phyloP scores from a whole-genome alignment of 2,888 invertebrate species.

The Tachina fera region DNA sequence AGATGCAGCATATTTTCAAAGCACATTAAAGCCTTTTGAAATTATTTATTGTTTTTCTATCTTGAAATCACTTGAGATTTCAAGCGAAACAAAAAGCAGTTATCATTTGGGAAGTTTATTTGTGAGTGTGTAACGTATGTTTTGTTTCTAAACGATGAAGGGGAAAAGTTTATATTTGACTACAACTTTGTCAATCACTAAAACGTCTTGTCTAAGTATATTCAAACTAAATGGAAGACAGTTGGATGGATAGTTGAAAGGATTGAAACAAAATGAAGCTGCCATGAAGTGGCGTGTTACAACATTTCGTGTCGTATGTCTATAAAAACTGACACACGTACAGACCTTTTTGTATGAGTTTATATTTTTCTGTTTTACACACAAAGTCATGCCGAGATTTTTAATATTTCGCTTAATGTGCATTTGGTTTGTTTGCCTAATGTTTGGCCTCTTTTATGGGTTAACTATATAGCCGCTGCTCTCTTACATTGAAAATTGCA shows the following conservation, averaged over 20 bases:
- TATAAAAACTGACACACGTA: slow-evolving; percentile 8
- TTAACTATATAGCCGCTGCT: slow-evolving; percentile 18
- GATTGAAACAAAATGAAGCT: slow-evolving; percentile 22
- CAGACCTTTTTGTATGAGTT: slow-evolving; percentile 35
- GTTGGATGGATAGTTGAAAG: slow-evolving; percentile 15
- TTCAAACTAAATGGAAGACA: slow-evolving; percentile 28
- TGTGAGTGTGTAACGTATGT: slow-evolving; percentile 15
- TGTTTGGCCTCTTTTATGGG: slow-evolving; percentile 19
- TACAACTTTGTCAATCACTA: slow-evolving; percentile 71
- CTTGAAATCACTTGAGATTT: slow-evolving; percentile 58
- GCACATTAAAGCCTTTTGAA: slow-evolving; percentile 38
- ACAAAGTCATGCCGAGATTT: slow-evolving; percentile 58
- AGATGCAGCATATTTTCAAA: slow-evolving; percentile 22
- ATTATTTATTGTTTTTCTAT: not conserved
- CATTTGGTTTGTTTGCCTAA: slow-evolving; percentile 32
- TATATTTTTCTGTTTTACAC: slow-evolving; percentile 45
- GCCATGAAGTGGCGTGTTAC: slow-evolving; percentile 19
- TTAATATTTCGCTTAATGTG: slow-evolving; percentile 64
- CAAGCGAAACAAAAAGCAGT: slow-evolving; percentile 37
- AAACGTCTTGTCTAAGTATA: slow-evolving; percentile 29
- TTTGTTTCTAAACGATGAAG: slow-evolving; percentile 19
- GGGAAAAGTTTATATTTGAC: slow-evolving; percentile 59
- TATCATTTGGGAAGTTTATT: slow-evolving; percentile 21
- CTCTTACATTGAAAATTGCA: slow-evolving; percentile 58
- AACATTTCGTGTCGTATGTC: slow-evolving; percentile 26